These are phyloP conservation scores for Odontothrips loti DNA, from an alignment of 2,888 invertebrate genomes.

Conservation along the genomic window DNA sequence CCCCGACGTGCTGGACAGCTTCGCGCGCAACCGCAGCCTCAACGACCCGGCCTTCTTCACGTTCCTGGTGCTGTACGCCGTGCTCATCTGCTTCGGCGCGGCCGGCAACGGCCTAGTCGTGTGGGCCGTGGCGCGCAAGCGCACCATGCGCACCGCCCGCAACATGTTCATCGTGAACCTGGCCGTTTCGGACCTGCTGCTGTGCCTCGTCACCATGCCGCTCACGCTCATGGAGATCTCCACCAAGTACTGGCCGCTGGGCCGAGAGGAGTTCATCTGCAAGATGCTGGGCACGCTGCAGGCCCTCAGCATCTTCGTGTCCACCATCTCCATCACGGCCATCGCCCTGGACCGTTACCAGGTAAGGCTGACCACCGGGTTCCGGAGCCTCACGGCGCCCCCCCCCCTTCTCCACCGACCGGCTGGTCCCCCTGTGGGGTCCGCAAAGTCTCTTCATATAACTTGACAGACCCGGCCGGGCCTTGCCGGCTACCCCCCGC, in stretches of 20 bases:
- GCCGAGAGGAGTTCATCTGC: constrained; percentile 71
- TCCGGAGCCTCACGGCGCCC: too few relatives aligned
- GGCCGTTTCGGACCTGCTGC: constrained; percentile 76
- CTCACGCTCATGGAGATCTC: constrained; percentile 82
- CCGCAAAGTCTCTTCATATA: too few relatives aligned
- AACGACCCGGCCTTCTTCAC: constrained; percentile 64
- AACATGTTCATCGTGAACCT: constrained; percentile 91
- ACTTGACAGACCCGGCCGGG: too few relatives aligned
- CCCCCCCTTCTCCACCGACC: too few relatives aligned
- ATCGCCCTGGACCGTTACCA: constrained; percentile 82
- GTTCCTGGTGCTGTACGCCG: constrained; percentile 65
- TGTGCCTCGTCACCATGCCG: constrained; percentile 87
- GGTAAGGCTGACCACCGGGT: constrained; percentile 47
- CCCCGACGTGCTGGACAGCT: constrained; percentile 55
- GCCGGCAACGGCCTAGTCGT: constrained; percentile 84
- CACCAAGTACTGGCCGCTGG: constrained; percentile 81
- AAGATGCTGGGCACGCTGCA: constrained; percentile 83
- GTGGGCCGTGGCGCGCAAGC: constrained; percentile 69
- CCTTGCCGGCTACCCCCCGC: too few relatives aligned
- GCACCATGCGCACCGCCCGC: constrained; percentile 85
- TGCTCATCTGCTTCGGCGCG: constrained; percentile 75
- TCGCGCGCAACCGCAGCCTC: constrained; percentile 64
- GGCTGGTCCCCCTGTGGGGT: too few relatives aligned
- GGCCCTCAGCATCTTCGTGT: constrained; percentile 87
- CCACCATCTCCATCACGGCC: constrained; percentile 89